These are phyloP conservation scores for Lepus townsendii DNA, from an alignment of 2,797 vertebrate genomes.

Conservation along the genomic window DNA sequence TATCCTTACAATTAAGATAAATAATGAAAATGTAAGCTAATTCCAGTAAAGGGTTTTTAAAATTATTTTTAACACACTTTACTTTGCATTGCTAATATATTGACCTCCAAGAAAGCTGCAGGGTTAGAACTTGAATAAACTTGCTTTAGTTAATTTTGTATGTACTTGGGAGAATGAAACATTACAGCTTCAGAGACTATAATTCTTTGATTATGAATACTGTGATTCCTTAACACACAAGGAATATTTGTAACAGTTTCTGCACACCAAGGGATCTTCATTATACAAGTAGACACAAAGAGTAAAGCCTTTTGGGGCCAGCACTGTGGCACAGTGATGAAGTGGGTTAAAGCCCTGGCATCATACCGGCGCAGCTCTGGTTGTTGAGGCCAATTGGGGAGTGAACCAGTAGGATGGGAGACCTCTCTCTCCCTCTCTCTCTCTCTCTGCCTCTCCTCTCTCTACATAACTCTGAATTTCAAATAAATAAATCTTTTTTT, in stretches of 20 bases:
- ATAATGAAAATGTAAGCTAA: slow-evolving; percentile 23
- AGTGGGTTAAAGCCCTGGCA: no score
- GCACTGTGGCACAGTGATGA: no score
- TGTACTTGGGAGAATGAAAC: neutral
- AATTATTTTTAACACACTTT: neutral
- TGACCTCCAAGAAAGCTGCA: neutral
- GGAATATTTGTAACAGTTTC: neutral
- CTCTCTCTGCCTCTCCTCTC: no score
- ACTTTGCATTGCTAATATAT: neutral
- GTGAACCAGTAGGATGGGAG: no score
- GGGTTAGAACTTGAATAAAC: neutral
- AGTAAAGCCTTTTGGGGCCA: neutral
- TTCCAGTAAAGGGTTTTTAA: neutral
- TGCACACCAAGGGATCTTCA: neutral
- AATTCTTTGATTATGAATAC: slow-evolving; percentile 10
- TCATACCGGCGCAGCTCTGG: no score
- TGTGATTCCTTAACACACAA: slow-evolving; percentile 16
- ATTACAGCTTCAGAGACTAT: neutral
- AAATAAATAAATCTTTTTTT: no score
- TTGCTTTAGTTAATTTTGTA: neutral
- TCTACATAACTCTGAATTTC: no score
- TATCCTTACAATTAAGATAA: slow-evolving; percentile 42
- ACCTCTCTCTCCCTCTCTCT: no score
- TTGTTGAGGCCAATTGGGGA: no score
- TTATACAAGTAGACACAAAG: neutral